phyloP scores from a whole-genome alignment of 2,888 invertebrate species.

The Andrena bucephala region DNA sequence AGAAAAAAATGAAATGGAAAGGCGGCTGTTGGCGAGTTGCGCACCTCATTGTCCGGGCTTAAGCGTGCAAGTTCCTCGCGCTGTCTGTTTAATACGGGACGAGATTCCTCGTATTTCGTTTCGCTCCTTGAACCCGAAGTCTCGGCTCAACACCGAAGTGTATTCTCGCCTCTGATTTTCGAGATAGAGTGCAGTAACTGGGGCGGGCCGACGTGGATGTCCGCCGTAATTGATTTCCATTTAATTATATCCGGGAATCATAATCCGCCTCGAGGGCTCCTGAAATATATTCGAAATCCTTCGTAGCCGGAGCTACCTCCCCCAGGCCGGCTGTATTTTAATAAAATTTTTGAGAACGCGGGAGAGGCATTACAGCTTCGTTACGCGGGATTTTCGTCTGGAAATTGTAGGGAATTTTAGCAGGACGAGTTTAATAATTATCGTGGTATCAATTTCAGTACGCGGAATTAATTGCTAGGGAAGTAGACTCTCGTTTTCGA shows the following conservation, averaged over 20 bases:
- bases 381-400: background rate
- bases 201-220: slow-evolving; percentile 41
- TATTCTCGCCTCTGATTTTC: slow-evolving; percentile 46
- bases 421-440: slow-evolving; percentile 8
- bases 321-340: background rate
- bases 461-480: slow-evolving; percentile 8
- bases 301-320: background rate
- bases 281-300: too few species aligned
- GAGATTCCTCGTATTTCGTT: slow-evolving; percentile 72
- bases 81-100: slow-evolving; percentile 68
- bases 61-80: slow-evolving; percentile 22
- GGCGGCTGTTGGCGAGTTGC: slow-evolving; percentile 32
- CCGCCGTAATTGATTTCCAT: slow-evolving; percentile 55
- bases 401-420: background rate
- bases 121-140: slow-evolving; percentile 69
- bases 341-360: background rate
- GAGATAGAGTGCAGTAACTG: slow-evolving; percentile 46
- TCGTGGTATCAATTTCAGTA: background rate
- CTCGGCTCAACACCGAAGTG: slow-evolving; percentile 53
- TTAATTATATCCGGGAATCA: slow-evolving; percentile 51
- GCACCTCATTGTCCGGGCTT: slow-evolving; percentile 31
- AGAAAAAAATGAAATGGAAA: slow-evolving; percentile 23
- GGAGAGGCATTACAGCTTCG: background rate
- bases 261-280: background rate
- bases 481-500: background rate